Base-by-base conservation (phyloP, 2,888 invertebrate genomes). In the Glaucopsyche alexis region DNA sequence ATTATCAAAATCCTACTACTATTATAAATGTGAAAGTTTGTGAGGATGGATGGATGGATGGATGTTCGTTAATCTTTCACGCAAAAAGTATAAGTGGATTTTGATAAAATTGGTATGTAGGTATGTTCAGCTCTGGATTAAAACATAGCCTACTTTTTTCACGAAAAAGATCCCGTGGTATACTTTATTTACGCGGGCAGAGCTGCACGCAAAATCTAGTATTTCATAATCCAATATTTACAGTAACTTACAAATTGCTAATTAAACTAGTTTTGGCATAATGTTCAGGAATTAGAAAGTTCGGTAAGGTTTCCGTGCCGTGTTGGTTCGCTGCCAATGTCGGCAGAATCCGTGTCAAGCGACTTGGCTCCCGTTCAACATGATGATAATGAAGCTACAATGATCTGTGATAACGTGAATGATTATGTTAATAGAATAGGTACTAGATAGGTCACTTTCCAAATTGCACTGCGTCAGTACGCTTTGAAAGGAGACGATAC, bases 231-330 rank as follows among this genome's bases (percentile, higher is more conserved):
- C 9, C 16, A 16, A 55, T 55, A 55, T 55, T 55, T 55, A 55
- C 55, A 19, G 55, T 55, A 19, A 19, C 19, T 55, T 19, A 55
- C 19, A 55, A 55, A 55, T 29, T 19, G 19, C 55, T 55, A 19
- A 55, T 55, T 55, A 55, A 55, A 19, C 55, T 55, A 29, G 55
- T 55, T 55, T 55, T 55, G 55, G 55, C 55, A 55, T 55, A 55
- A 55, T 19, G 19, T 55, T 55, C 60, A 60, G 60, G 60, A 60
- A 38, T 60, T 60, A 60, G 60, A 60, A 60, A 60, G 60, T 60
- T 55, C 9, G 19, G 55, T 60, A 38, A 38, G 60, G 60, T 29
- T 55, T 60, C 60, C 47, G 47, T 13, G 13, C 60, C 29, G 60
- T 38, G 60, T 60, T 60, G 60, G 60, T 29, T 19, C 60, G 29